These are phyloP conservation scores for Drosophila tristis DNA, from an alignment of 1,140 invertebrate genomes.

Conservation along the genomic window DNA sequence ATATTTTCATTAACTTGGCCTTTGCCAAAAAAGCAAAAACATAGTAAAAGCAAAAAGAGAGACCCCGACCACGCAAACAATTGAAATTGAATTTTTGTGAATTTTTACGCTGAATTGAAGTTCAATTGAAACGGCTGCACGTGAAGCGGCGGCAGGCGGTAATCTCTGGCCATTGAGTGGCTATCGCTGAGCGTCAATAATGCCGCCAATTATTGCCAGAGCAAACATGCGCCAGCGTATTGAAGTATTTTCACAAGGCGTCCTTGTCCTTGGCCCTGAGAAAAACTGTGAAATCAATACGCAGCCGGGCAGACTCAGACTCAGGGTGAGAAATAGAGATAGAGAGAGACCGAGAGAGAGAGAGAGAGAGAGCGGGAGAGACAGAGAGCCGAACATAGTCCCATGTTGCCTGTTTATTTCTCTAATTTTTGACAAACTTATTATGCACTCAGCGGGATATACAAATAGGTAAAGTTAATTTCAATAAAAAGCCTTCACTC, in stretches of 20 bases:
- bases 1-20: slow-evolving; percentile 81
- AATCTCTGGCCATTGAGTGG: slow-evolving; percentile 67
- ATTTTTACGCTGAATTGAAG: slow-evolving; percentile 21
- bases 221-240: slow-evolving; percentile 28
- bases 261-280: slow-evolving; percentile 79
- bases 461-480: slow-evolving; percentile 67
- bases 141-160: slow-evolving; percentile 44
- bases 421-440: slow-evolving; percentile 54
- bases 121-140: slow-evolving; percentile 52
- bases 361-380: no score
- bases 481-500: slow-evolving; percentile 68
- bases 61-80: slow-evolving; percentile 67
- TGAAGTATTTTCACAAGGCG: slow-evolving; percentile 71
- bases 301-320: slow-evolving; percentile 22
- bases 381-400: no score
- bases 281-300: slow-evolving; percentile 31
- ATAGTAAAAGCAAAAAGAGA: no score
- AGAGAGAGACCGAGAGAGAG: no score
- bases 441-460: slow-evolving; percentile 42
- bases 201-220: slow-evolving; percentile 59
- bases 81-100: slow-evolving; percentile 28
- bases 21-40: slow-evolving; percentile 45
- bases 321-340: background rate
- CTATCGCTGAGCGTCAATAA: slow-evolving; percentile 71
- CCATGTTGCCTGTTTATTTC: slow-evolving; percentile 18